Conservation (phyloP, 2,113 vertebrate species). For the Danio rerio region DNA sequence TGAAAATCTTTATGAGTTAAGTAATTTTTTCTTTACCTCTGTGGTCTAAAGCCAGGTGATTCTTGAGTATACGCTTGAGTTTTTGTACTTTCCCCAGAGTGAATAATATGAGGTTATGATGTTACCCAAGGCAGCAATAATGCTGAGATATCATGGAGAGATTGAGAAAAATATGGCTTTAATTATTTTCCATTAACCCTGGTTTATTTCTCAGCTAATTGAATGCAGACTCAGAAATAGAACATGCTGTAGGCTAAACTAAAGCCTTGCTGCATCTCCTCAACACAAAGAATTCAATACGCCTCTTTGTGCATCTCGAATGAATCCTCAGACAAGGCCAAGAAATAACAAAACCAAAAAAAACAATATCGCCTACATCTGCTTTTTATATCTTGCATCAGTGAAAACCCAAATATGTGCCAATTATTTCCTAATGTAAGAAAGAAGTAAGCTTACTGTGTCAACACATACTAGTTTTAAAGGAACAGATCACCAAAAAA, state of each 20-base stretch:
- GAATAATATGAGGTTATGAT: constrained; percentile 38
- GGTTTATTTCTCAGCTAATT: constrained; percentile 52
- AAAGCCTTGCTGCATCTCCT: constrained; percentile 13
- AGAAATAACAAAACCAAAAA: constrained; percentile 7
- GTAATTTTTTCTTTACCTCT: background rate
- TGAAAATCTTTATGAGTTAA: background rate
- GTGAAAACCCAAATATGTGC: background rate
- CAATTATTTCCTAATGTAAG: background rate
- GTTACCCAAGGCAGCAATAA: constrained; percentile 45
- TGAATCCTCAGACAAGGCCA: constrained; percentile 31
- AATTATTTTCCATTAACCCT: constrained; percentile 58
- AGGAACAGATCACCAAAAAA: no score
- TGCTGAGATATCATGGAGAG: constrained; percentile 33
- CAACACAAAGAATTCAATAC: constrained; percentile 34
- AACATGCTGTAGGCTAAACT: constrained; percentile 33
- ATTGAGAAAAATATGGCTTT: constrained; percentile 55
- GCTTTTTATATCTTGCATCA: constrained; percentile 6
- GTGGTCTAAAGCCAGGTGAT: constrained; percentile 29
- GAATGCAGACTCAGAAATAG: constrained; percentile 49
- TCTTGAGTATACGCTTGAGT: background rate
- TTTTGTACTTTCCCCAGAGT: constrained; percentile 34
- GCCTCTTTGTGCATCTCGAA: constrained; percentile 33
- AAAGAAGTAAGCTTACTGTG: background rate
- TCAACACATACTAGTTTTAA: no score
- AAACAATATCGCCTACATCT: background rate